These are phyloP conservation scores for Eupelmus urozonus DNA, from an alignment of 2,888 invertebrate species.

Conservation along the genomic window DNA sequence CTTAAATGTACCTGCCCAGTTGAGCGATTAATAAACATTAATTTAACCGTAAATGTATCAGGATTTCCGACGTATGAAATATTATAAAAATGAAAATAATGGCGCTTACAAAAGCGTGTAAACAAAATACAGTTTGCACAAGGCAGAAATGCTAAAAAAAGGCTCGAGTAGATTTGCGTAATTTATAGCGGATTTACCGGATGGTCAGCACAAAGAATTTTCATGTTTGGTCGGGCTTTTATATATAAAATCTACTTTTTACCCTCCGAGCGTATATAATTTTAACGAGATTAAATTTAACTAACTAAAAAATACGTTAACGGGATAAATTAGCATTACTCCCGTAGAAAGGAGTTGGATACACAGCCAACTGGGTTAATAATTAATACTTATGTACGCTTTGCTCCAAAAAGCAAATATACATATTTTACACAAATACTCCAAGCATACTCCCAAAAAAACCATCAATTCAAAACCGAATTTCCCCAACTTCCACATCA, in stretches of 20 bases:
- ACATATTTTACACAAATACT: no score
- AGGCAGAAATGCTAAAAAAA: background rate
- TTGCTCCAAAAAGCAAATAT: no score
- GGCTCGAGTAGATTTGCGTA: background rate
- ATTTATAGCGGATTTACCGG: background rate
- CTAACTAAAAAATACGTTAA: background rate
- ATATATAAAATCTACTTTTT: background rate
- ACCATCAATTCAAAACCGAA: no score
- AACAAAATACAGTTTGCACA: background rate
- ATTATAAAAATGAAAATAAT: no score
- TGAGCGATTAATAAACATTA: no score
- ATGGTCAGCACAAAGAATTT: no score
- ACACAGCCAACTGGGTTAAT: background rate
- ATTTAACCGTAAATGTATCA: no score
- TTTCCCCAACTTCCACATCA: no score
- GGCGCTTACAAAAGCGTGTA: no score
- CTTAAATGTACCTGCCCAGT: no score
- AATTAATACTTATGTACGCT: background rate
- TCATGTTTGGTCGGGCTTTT: background rate
- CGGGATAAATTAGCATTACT: background rate
- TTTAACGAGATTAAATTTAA: background rate
- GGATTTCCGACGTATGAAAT: no score
- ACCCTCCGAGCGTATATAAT: background rate
- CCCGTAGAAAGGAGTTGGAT: background rate
- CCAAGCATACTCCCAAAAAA: no score